Percentiles rank a stretch among this genome's conserved stretches.
Evolutionary conservation across 2,113 vertebrate species (phyloP).

Genomic region (Oxygymnocypris stewartii): DNA sequence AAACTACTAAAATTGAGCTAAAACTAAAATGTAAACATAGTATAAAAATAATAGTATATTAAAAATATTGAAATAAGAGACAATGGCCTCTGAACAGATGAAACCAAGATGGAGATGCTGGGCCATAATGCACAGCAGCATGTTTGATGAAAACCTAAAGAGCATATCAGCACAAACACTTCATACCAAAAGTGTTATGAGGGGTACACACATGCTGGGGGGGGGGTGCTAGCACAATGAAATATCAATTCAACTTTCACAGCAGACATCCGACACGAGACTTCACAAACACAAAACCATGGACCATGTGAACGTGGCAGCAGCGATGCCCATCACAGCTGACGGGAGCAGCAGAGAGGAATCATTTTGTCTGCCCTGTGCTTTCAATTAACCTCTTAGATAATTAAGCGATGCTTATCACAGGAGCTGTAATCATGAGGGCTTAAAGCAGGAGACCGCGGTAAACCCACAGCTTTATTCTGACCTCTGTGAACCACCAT

Average conservation of each 20-base stretch:
- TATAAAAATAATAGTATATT: neutral
- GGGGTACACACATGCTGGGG: no score
- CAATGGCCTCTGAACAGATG: no score
- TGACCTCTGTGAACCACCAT: neutral
- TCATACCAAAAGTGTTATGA: no score
- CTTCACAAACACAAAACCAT: no score
- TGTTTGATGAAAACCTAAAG: no score
- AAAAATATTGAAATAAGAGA: no score
- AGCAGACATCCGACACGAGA: neutral
- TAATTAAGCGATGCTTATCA: conserved; percentile 45
- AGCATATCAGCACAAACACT: no score
- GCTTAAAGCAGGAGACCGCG: neutral
- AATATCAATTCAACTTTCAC: neutral
- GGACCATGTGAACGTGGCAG: neutral
- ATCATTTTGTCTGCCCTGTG: neutral
- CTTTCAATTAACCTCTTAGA: conserved; percentile 34
- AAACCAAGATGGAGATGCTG: no score
- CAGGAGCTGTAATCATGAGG: conserved; percentile 12
- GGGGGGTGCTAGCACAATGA: no score
- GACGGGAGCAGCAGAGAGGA: neutral
- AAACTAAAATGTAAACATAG: neutral
- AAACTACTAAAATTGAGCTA: neutral
- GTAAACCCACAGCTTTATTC: neutral
- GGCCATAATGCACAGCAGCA: no score
- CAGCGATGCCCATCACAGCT: neutral